Conservation (phyloP, 2,113 vertebrate species). For the Cyanocitta stelleri region DNA sequence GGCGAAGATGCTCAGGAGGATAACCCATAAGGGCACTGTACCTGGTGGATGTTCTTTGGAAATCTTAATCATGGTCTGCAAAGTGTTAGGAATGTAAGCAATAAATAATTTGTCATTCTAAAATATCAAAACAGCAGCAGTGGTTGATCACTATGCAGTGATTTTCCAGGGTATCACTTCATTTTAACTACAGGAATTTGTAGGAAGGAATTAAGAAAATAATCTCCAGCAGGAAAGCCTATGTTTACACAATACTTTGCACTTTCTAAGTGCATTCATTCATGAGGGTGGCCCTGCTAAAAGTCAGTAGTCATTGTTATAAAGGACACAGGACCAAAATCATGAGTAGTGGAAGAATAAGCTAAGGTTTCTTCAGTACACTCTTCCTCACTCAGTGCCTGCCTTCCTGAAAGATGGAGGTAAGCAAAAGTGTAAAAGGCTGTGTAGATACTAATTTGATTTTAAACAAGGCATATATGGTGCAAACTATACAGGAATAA, state of each 20-base stretch:
- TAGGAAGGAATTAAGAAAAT: not conserved
- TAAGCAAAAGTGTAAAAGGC: not conserved
- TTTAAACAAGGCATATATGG: not conserved
- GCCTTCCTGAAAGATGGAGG: not conserved
- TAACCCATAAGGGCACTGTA: constrained; percentile 90
- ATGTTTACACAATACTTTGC: not conserved
- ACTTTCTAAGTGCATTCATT: not conserved
- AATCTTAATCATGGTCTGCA: constrained; percentile 86
- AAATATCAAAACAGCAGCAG: not conserved
- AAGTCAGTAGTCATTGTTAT: not conserved
- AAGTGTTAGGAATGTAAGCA: not conserved
- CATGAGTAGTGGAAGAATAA: not conserved
- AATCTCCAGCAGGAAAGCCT: not conserved
- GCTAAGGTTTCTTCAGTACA: not conserved
- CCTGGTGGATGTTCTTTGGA: constrained; percentile 81
- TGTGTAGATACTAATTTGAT: not conserved
- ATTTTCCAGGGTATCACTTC: not conserved
- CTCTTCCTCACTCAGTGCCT: not conserved
- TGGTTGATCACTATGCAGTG: not conserved
- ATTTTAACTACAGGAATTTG: not conserved
- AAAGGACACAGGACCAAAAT: not conserved
- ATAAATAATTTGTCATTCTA: not conserved
- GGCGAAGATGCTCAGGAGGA: constrained; percentile 88
- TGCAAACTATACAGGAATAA: not conserved
- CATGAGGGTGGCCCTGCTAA: not conserved